Evolutionary conservation across 2,113 vertebrate genomes (phyloP), one percentile per base, ranked within the genome.

Genomic region (Nerophis lumbriciformis): DNA sequence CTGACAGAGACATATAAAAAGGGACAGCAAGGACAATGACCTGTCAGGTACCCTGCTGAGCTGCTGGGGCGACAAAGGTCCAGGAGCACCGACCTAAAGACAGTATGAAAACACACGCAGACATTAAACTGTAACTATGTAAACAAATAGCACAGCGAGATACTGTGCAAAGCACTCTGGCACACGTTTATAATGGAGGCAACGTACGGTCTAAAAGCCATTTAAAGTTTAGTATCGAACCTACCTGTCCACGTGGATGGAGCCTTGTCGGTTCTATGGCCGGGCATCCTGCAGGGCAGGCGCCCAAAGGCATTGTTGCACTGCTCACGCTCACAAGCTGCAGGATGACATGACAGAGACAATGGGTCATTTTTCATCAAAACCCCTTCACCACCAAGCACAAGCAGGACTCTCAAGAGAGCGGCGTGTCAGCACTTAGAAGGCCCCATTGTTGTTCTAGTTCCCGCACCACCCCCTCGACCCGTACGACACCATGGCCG

Each of bases 331-430:
- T 79, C 68, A 8, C 21, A 16, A 61, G 68, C 78, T 59, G 63
- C 57, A 76, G 80, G 76, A 86, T 73, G 53, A 71, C 53, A 67
- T 16, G 53, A n/a, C 59, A 73, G 72, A 91, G 72, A 91, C 90
- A 90, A 91, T 87, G 85, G 82, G 48, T 81, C 71, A 72, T 85
- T 88, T 88, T 83, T 74, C 75, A 72, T 84, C 78, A 75, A 83
- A 83, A 82, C 82, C 88, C 68, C 67, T 73, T 89, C 88, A 81
- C 87, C 86, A 90, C 89, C 90, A 87, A 92, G 90, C 87, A 92
- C 90, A 90, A 82, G 74, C 81, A 74, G 81, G 72, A 76, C 78
- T 77, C 83, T 83, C 71, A 78, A 76, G 72, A 85, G 65, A 69
- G 73, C 74, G 71, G 77, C 7, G 5, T 66, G 61, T 71, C 66